Evolutionary conservation across 2,888 invertebrate species (phyloP).

Genomic region (Drosophila peninsularis): DNA sequence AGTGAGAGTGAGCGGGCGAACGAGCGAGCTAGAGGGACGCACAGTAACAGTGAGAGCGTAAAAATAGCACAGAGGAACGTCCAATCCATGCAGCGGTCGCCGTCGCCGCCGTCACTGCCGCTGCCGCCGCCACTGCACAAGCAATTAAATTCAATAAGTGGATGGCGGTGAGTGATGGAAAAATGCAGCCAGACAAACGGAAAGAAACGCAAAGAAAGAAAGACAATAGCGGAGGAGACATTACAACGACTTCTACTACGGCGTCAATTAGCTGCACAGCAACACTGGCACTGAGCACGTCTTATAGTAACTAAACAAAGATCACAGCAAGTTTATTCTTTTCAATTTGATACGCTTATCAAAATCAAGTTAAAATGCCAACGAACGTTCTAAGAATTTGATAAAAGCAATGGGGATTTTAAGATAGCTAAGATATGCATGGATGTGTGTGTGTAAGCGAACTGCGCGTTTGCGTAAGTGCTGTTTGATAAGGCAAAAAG

Average conservation of each 20-base stretch:
- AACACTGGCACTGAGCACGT: conserved; percentile 30
- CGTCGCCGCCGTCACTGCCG: conserved; percentile 5
- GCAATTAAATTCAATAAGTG: conserved; percentile 80
- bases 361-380: conserved; percentile 45
- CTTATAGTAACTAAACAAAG: conserved; percentile 18
- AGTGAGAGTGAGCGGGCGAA: conserved; percentile 18
- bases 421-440: conserved; percentile 28
- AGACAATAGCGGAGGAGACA: conserved; percentile 52
- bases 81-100: conserved; percentile 17
- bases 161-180: conserved; percentile 59
- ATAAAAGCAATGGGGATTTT: conserved; percentile 58
- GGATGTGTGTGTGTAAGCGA: neutral
- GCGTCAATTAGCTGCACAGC: conserved; percentile 27
- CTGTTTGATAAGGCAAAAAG: conserved; percentile 40
- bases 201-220: conserved; percentile 38
- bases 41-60: conserved; percentile 63
- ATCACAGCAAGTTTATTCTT: conserved; percentile 24
- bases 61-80: conserved; percentile 63
- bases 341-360: conserved; percentile 55
- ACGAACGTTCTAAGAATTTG: conserved; percentile 62
- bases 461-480: conserved; percentile 18
- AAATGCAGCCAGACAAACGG: conserved; percentile 52
- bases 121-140: conserved; percentile 49
- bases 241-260: conserved; percentile 24
- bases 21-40: conserved; percentile 15